phyloP scores from a whole-genome alignment of 2,113 vertebrate species.

The Tragulus kanchil region DNA sequence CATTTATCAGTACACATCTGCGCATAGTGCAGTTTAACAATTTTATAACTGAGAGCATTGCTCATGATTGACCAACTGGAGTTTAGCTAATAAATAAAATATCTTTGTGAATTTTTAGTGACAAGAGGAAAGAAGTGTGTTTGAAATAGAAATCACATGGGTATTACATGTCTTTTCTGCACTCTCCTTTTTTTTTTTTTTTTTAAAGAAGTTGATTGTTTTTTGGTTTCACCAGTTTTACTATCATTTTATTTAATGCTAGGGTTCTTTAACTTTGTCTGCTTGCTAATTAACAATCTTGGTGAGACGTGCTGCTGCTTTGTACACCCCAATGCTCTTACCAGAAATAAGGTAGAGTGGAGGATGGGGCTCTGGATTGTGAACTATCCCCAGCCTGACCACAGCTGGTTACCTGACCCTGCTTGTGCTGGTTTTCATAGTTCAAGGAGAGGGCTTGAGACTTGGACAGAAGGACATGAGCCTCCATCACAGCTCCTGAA shows the following conservation, averaged over 20 bases:
- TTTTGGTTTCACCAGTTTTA: constrained; percentile 26
- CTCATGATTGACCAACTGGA: background rate
- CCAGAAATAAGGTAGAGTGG: background rate
- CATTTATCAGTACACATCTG: background rate
- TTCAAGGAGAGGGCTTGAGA: background rate
- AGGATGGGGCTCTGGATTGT: background rate
- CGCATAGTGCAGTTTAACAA: background rate
- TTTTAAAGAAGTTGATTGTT: background rate
- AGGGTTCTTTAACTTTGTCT: background rate
- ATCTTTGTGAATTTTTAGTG: background rate
- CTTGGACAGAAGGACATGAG: background rate
- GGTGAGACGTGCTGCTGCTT: background rate
- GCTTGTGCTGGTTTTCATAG: background rate
- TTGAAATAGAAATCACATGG: constrained; percentile 15
- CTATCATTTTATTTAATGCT: background rate
- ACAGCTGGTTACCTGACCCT: background rate
- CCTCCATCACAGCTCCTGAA: background rate
- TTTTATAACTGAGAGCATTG: background rate
- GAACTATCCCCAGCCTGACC: background rate
- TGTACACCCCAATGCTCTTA: background rate
- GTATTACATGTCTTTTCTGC: background rate
- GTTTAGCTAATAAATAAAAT: constrained; percentile 55
- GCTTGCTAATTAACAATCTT: background rate
- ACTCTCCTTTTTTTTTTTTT: background rate
- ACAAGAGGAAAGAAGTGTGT: background rate